Evolutionary conservation across 2,888 invertebrate species (phyloP).

Genomic region (Drosophila eohydei): DNA sequence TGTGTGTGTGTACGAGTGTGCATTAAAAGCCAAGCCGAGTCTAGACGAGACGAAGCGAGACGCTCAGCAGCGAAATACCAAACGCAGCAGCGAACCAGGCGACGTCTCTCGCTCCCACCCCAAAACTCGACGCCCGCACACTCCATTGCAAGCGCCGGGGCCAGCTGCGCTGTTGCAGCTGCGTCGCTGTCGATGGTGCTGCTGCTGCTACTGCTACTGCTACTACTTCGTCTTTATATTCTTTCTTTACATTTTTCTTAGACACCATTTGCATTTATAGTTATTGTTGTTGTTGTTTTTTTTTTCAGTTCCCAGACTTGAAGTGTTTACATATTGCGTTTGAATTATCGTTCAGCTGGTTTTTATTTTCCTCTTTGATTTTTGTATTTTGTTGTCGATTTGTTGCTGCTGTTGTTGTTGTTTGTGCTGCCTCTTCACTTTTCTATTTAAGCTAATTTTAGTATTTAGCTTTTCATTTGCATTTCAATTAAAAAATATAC

Average conservation of each 20-base stretch:
- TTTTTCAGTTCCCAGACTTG: conserved; percentile 48
- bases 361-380: conserved; percentile 53
- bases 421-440: conserved; percentile 51
- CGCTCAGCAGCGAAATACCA: conserved; percentile 30
- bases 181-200: conserved; percentile 13
- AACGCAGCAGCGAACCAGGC: conserved; percentile 29
- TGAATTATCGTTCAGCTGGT: conserved; percentile 68
- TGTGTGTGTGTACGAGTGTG: conserved; percentile 21
- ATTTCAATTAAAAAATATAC: conserved; percentile 68
- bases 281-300: conserved; percentile 28
- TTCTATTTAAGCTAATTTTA: conserved; percentile 74
- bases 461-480: conserved; percentile 76
- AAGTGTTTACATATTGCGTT: conserved; percentile 77
- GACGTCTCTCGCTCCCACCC: conserved; percentile 9
- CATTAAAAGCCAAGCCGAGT: conserved; percentile 52
- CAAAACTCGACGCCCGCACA: conserved; percentile 20
- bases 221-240: conserved; percentile 20
- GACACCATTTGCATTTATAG: conserved; percentile 49
- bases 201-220: conserved; percentile 18
- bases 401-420: conserved; percentile 14
- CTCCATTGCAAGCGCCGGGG: conserved; percentile 21
- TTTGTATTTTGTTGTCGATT: conserved; percentile 50
- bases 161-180: conserved; percentile 47
- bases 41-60: conserved; percentile 17
- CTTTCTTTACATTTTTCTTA: conserved; percentile 41